Percentiles rank a stretch among this genome's conserved stretches.
phyloP scores from a whole-genome alignment of 2,797 vertebrate genomes.

The Odontamblyopus rebecca region DNA sequence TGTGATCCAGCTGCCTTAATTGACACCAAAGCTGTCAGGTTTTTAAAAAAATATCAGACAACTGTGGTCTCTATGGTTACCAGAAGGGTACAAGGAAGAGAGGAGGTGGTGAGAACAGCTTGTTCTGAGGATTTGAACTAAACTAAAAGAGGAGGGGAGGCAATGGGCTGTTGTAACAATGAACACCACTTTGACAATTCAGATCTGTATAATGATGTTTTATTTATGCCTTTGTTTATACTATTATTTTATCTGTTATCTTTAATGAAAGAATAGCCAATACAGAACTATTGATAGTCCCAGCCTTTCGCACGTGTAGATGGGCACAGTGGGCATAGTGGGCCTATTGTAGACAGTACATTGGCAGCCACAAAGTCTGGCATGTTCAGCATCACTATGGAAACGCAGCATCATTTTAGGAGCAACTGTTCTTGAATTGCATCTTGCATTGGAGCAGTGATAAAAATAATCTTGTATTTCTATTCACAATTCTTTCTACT shows the following conservation, averaged over 20 bases:
- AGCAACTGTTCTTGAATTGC: slow-evolving; percentile 50
- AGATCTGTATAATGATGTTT: slow-evolving; percentile 12
- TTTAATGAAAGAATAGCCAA: neutral
- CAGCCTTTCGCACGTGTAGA: slow-evolving; percentile 10
- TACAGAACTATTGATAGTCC: slow-evolving; percentile 1
- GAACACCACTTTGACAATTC: slow-evolving; percentile 15
- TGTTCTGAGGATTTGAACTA: slow-evolving; percentile 48
- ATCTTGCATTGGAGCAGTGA: slow-evolving; percentile 16
- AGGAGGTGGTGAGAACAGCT: slow-evolving; percentile 50
- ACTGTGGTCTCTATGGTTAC: slow-evolving; percentile 73
- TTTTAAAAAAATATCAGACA: slow-evolving; percentile 54
- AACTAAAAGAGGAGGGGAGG: slow-evolving; percentile 25
- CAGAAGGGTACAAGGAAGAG: slow-evolving; percentile 49
- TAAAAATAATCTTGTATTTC: neutral
- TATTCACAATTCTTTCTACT: neutral
- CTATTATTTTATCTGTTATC: neutral
- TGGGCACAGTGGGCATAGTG: slow-evolving; percentile 20
- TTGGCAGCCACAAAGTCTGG: slow-evolving; percentile 65
- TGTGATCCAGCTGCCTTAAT: slow-evolving; percentile 44
- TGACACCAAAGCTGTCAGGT: slow-evolving; percentile 51
- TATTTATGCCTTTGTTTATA: neutral
- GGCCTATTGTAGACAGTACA: slow-evolving; percentile 31
- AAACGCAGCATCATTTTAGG: slow-evolving; percentile 59
- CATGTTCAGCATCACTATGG: slow-evolving; percentile 64
- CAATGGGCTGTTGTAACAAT: slow-evolving; percentile 28